Evolutionary conservation across 2,888 invertebrate genomes (phyloP).

Genomic region (Syrista parreyssii): DNA sequence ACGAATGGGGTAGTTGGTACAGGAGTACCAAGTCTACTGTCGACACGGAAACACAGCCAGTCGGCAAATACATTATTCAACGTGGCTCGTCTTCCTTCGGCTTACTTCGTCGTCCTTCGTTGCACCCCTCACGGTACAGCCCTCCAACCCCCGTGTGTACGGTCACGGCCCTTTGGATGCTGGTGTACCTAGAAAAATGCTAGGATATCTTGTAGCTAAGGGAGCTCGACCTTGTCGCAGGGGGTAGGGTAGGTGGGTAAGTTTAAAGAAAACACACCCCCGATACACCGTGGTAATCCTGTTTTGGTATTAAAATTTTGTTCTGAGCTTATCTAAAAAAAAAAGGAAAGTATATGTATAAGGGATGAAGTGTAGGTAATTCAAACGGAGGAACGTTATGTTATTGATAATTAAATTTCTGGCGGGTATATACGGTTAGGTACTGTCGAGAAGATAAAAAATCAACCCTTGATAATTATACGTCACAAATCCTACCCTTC

Average conservation of each 20-base stretch:
- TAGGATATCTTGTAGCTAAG: neutral
- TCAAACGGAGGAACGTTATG: neutral
- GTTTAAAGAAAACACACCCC: neutral
- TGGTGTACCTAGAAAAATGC: neutral
- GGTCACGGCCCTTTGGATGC: neutral
- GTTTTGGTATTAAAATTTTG: neutral
- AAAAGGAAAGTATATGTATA: too few species aligned
- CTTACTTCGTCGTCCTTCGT: conserved; percentile 2
- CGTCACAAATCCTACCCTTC: neutral
- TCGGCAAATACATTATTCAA: conserved; percentile 32
- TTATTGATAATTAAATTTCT: neutral
- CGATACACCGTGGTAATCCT: neutral
- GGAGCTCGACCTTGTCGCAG: neutral
- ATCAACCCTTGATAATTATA: neutral
- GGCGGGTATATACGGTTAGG: neutral
- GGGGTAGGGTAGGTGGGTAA: neutral
- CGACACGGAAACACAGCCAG: conserved; percentile 18
- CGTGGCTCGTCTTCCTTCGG: conserved; percentile 25
- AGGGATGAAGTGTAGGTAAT: too few species aligned
- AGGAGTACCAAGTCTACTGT: conserved; percentile 1
- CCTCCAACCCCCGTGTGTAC: neutral
- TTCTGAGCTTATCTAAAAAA: too few species aligned
- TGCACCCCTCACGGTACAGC: neutral
- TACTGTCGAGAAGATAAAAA: neutral
- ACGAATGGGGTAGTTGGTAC: conserved; percentile 8